Conservation (phyloP, 1,140 invertebrate species). For the Bombus breviceps region DNA sequence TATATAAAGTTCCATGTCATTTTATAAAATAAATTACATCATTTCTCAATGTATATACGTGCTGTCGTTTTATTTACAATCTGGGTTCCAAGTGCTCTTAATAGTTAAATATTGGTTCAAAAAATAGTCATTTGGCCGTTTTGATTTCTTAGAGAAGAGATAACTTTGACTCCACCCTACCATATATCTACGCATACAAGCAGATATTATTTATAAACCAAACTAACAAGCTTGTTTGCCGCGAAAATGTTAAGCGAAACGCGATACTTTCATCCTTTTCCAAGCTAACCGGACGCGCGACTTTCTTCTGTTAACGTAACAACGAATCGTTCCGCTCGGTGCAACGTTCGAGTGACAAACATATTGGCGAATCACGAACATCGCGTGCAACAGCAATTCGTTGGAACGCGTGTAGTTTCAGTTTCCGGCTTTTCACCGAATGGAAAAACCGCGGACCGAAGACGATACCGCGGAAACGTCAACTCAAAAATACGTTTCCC, state of each 20-base stretch:
- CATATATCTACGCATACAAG: background rate
- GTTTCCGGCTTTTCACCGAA: slow-evolving; percentile 56
- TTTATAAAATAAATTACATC: background rate
- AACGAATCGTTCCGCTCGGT: slow-evolving; percentile 42
- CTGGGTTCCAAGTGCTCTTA: background rate
- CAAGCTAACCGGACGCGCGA: background rate
- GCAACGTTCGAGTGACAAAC: slow-evolving; percentile 5
- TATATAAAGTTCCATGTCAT: background rate
- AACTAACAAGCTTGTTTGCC: background rate
- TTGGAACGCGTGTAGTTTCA: slow-evolving; percentile 31
- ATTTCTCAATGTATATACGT: background rate
- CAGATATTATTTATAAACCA: background rate
- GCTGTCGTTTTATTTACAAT: background rate
- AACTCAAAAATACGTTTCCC: background rate
- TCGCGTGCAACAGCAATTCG: slow-evolving; percentile 41
- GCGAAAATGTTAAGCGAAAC: background rate
- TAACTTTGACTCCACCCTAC: slow-evolving; percentile 23
- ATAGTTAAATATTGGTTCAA: background rate
- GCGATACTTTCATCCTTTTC: background rate
- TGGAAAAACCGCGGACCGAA: slow-evolving; percentile 39
- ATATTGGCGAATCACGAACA: slow-evolving; percentile 28
- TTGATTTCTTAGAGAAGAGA: background rate
- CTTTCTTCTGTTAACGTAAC: slow-evolving; percentile 43
- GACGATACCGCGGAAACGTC: slow-evolving; percentile 32
- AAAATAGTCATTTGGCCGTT: background rate